Base-by-base conservation (phyloP, 2,888 invertebrate genomes). In the Cheilosia urbana region DNA sequence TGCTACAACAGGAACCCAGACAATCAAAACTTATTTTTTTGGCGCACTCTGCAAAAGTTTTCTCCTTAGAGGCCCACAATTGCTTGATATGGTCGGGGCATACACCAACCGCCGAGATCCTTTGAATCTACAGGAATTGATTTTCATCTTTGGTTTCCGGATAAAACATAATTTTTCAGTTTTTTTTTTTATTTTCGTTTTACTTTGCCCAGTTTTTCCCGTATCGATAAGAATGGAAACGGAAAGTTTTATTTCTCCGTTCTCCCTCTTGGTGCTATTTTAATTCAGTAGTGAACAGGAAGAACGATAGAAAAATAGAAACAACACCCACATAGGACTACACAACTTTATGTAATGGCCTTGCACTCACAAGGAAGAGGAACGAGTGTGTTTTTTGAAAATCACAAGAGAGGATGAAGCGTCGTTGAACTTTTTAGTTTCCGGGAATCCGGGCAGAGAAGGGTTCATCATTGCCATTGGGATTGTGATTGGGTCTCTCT, bases 21-120 rank as follows among this genome's bases (percentile, higher is more conserved):
- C 68, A 83, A 83, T 78, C 78, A 78, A 72, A 83, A 78, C 83
- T 45, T 45, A 68, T 77, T 83, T 83, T 76, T 78, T 78, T 65
- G 77, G 27, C 45, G 42, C 47, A 9, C 27, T 30, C 30, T 45
- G 27, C 30, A 72, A 65, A 78, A 68, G 34, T 82, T 82, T 77
- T 62, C 24, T 45, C 66, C 73, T 72, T 78, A 65, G 68, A 73
- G 60, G 24, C 62, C 62, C 73, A 68, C 57, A 78, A 55, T 40
- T 37, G 47, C 6, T 45, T 51, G 79, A 51, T 27, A 72, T 80
- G 53, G 47, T 45, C 37, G 58, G 51, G 49, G 47, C 27, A 24
- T 47, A 45, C 19, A 55, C 24, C 30, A 21, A 24, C 17, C 21
- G 47, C 15, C 51, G 9, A 47, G 30, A 49, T 49, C n/a, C 37